These are phyloP conservation scores for Channa striata DNA, from an alignment of 2,797 vertebrate species.

Conservation along the genomic window DNA sequence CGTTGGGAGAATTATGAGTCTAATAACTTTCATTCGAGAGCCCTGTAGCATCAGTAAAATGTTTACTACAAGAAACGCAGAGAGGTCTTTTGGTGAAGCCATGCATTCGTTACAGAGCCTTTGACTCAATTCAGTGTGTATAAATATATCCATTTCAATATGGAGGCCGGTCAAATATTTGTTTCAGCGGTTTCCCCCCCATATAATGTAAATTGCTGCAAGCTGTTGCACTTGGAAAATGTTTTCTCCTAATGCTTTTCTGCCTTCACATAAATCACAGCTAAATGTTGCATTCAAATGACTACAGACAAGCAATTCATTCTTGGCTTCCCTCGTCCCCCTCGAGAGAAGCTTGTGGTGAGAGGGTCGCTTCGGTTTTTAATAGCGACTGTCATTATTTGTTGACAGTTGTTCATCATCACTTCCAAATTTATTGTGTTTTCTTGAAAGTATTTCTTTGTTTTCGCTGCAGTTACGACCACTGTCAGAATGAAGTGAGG, in stretches of 20 bases:
- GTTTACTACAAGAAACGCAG: conserved; percentile 76
- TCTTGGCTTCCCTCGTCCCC: conserved; percentile 74
- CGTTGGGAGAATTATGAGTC: conserved; percentile 69
- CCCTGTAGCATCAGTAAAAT: conserved; percentile 79
- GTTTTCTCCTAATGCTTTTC: conserved; percentile 84
- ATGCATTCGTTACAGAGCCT: conserved; percentile 76
- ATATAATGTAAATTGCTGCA: conserved; percentile 89
- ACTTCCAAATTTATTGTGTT: conserved; percentile 59
- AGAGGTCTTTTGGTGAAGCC: conserved; percentile 74
- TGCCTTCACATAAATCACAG: conserved; percentile 85
- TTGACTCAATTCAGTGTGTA: conserved; percentile 80
- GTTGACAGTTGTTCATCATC: conserved; percentile 82
- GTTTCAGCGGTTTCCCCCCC: conserved; percentile 86
- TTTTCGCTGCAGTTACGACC: conserved; percentile 62
- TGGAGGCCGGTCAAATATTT: conserved; percentile 85
- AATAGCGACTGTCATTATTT: conserved; percentile 80
- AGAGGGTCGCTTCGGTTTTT: conserved; percentile 66
- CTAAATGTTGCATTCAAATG: conserved; percentile 87
- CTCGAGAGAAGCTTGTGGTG: conserved; percentile 63
- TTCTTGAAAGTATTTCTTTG: conserved; percentile 61
- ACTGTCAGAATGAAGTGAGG: conserved; percentile 64
- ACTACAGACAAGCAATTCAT: conserved; percentile 88
- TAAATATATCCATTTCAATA: conserved; percentile 88
- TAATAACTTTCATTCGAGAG: conserved; percentile 77
- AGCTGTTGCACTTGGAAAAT: conserved; percentile 88